phyloP scores from a whole-genome alignment of 1,140 invertebrate genomes.

The Oedothorax gibbosus region DNA sequence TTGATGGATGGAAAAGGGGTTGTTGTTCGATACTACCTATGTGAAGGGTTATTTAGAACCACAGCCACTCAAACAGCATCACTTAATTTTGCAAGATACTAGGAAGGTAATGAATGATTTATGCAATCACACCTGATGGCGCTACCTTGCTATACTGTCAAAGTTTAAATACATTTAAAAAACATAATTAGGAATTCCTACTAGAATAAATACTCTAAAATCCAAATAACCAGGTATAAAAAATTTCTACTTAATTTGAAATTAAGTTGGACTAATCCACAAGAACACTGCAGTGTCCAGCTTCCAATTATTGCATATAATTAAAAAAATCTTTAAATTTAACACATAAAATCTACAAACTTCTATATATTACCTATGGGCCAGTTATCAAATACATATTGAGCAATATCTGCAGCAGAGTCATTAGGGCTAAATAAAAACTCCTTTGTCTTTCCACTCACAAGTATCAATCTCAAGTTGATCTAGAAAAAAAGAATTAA shows the following conservation, averaged over 20 bases:
- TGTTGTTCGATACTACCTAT: neutral
- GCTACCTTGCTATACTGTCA: neutral
- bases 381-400: constrained; percentile 99
- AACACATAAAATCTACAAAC: too few species aligned
- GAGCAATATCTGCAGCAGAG: constrained; percentile 96
- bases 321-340: too few species aligned
- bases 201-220: too few species aligned
- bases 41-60: constrained; percentile 3
- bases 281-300: too few species aligned
- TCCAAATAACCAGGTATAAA: too few species aligned
- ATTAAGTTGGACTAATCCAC: too few species aligned
- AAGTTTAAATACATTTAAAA: too few species aligned
- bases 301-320: too few species aligned
- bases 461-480: constrained; percentile 94
- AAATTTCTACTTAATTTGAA: too few species aligned
- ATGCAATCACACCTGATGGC: neutral
- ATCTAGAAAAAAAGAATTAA: constrained; percentile 75
- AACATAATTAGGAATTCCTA: too few species aligned
- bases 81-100: neutral
- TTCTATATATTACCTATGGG: constrained; percentile 70
- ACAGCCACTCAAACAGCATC: constrained; percentile 15
- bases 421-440: constrained; percentile 96
- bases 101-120: neutral
- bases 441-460: constrained; percentile 98
- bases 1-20: too few species aligned